These are phyloP conservation scores for Philereme vetulata DNA, from an alignment of 2,888 invertebrate species.

Conservation along the genomic window DNA sequence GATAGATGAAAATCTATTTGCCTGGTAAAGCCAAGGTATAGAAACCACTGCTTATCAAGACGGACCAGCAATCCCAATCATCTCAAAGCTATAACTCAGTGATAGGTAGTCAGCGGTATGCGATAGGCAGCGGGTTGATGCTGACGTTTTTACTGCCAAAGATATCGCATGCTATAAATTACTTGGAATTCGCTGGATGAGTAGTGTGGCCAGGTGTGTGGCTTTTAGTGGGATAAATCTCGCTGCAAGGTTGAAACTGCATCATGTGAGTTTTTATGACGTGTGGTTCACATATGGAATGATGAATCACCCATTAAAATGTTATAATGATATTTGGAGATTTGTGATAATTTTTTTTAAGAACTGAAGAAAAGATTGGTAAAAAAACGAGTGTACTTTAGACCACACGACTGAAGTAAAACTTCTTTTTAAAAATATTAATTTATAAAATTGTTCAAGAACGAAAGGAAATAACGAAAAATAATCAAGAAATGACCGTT, in stretches of 20 bases:
- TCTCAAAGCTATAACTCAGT: slow-evolving; percentile 49
- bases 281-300: not conserved
- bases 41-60: slow-evolving; percentile 31
- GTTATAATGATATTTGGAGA: no score
- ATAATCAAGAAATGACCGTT: no score
- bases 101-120: slow-evolving; percentile 47
- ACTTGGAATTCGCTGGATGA: slow-evolving; percentile 48
- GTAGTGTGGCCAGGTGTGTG: slow-evolving; percentile 32
- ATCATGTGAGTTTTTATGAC: not conserved
- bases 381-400: no score
- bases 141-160: slow-evolving; percentile 74
- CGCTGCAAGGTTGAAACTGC: not conserved
- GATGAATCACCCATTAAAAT: no score
- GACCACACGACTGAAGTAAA: no score
- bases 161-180: slow-evolving; percentile 70
- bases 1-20: no score
- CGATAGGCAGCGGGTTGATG: slow-evolving; percentile 62
- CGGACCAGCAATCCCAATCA: slow-evolving; percentile 40
- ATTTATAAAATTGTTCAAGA: no score
- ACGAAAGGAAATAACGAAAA: no score
- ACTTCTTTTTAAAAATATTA: no score
- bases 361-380: no score
- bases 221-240: slow-evolving; percentile 22
- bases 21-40: not conserved
- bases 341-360: no score